Evolutionary conservation across 2,888 invertebrate genomes (phyloP).

Genomic region (Osmoderma eremita): DNA sequence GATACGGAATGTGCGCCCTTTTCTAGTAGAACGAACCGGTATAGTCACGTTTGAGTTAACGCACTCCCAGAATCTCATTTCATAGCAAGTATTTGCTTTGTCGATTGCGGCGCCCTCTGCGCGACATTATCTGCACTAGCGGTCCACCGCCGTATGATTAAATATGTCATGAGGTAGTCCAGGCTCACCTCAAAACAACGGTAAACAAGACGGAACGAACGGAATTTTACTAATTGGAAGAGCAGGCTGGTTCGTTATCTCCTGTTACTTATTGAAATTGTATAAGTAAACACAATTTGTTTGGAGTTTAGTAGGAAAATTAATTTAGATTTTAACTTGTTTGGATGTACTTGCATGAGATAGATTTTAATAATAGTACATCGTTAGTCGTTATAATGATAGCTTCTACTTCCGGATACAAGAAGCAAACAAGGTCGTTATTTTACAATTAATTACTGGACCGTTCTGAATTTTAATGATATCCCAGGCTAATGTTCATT

Average conservation of each 20-base stretch:
- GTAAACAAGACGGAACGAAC: neutral
- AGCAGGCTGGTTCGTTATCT: neutral
- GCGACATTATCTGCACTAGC: slow-evolving; percentile 41
- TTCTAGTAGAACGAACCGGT: slow-evolving; percentile 36
- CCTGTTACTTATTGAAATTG: neutral
- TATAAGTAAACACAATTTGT: neutral
- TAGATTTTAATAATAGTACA: too few relatives aligned
- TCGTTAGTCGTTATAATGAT: too few relatives aligned
- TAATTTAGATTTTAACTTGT: too few relatives aligned
- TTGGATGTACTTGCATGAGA: too few relatives aligned
- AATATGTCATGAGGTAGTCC: slow-evolving; percentile 46
- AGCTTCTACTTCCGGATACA: too few relatives aligned
- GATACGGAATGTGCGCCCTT: slow-evolving; percentile 46
- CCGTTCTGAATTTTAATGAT: too few relatives aligned
- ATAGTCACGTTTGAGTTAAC: slow-evolving; percentile 27
- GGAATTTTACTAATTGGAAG: slow-evolving; percentile 7
- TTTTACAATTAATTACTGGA: too few relatives aligned
- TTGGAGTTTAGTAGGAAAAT: neutral
- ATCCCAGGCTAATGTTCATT: too few relatives aligned
- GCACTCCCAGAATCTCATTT: slow-evolving; percentile 27
- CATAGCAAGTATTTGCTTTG: slow-evolving; percentile 17
- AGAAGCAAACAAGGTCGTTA: too few relatives aligned
- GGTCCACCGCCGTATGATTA: slow-evolving; percentile 42
- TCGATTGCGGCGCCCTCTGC: slow-evolving; percentile 27
- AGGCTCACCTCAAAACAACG: slow-evolving; percentile 37